phyloP scores from a whole-genome alignment of 1,140 invertebrate genomes.

The Rhagoletis zephyria region DNA sequence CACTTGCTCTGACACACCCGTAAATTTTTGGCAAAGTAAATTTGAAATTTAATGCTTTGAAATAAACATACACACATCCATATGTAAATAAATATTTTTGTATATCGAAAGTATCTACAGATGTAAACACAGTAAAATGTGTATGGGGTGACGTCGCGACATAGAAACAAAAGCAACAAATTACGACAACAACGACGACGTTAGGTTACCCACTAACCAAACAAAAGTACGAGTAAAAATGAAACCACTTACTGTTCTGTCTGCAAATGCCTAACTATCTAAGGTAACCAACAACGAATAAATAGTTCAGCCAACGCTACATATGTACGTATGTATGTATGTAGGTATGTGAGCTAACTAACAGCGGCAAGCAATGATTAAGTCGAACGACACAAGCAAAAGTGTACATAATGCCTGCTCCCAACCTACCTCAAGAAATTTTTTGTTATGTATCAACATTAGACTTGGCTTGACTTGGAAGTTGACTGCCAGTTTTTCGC shows the following conservation, averaged over 20 bases:
- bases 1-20: too few relatives aligned
- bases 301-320: not conserved
- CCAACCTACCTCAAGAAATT: constrained; percentile 73
- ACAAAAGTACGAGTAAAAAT: not conserved
- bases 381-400: not conserved
- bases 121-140: not conserved
- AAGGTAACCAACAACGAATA: constrained; percentile 3
- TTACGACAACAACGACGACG: not conserved
- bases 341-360: not conserved
- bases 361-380: not conserved
- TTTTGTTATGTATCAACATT: constrained; percentile 64
- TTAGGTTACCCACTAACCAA: not conserved
- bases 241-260: not conserved
- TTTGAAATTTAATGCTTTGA: too few relatives aligned
- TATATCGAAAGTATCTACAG: too few relatives aligned
- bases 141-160: not conserved
- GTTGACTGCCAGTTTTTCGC: not conserved
- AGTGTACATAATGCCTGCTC: constrained; percentile 58
- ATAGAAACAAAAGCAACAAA: not conserved
- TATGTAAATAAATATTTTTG: too few relatives aligned
- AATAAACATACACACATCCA: too few relatives aligned
- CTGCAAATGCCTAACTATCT: not conserved
- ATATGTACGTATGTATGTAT: too few relatives aligned
- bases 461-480: constrained; percentile 57
- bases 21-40: too few relatives aligned